Conservation (phyloP, 2,888 invertebrate species). For the Bellardia pandia region DNA sequence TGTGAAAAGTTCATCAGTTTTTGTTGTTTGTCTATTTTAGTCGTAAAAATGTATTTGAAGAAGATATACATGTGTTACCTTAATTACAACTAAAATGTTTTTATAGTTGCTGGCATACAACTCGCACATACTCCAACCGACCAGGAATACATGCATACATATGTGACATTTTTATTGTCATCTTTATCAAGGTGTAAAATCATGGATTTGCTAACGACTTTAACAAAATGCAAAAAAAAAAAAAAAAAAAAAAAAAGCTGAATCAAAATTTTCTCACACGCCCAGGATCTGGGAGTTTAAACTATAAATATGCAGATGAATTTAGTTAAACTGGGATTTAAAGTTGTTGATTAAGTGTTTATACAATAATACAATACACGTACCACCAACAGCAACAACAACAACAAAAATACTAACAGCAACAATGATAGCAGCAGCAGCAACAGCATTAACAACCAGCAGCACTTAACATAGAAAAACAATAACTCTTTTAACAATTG, state of each 20-base stretch:
- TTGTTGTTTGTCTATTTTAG: slow-evolving; percentile 1
- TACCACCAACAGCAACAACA: slow-evolving; percentile 37
- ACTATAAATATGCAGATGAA: slow-evolving; percentile 71
- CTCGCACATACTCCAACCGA: neutral
- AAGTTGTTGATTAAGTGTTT: slow-evolving; percentile 70
- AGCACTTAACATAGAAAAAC: slow-evolving; percentile 71
- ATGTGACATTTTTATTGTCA: slow-evolving; percentile 70
- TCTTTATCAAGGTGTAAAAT: slow-evolving; percentile 72
- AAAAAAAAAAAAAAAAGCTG: slow-evolving; percentile 4
- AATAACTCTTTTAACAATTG: slow-evolving; percentile 71
- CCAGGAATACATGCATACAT: neutral
- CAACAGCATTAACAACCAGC: slow-evolving; percentile 63
- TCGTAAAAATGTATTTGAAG: slow-evolving; percentile 28
- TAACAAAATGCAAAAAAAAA: slow-evolving; percentile 3
- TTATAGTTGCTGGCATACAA: slow-evolving; percentile 36
- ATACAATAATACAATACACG: slow-evolving; percentile 54
- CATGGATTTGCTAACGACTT: slow-evolving; percentile 64
- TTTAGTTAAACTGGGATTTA: slow-evolving; percentile 67
- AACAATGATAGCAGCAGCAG: slow-evolving; percentile 17
- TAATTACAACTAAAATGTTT: slow-evolving; percentile 66
- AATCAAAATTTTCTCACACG: slow-evolving; percentile 61
- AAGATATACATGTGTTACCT: slow-evolving; percentile 43
- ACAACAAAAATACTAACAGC: slow-evolving; percentile 22
- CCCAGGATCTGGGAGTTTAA: slow-evolving; percentile 70
- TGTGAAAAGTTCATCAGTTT: slow-evolving; percentile 16